Base-by-base conservation (phyloP, 2,797 vertebrate species). In the Naso thynnoides region DNA sequence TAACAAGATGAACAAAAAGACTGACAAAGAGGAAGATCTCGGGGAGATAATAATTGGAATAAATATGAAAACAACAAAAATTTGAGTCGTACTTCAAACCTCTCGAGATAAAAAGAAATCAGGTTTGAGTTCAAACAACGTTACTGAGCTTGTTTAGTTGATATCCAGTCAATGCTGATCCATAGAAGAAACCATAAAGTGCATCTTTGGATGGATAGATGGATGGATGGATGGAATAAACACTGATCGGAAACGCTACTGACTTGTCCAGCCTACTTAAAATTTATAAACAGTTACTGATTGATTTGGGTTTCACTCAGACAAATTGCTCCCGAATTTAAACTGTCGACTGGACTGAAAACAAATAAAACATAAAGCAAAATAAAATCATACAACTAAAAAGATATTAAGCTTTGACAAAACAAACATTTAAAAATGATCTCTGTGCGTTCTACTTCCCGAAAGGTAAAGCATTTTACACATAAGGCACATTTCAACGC, bases 161-260 rank as follows among this genome's bases (percentile, higher is more conserved):
- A 72, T 73, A 73, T 72, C 65, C 56, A 58, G 69, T 81, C 70
- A 66, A 78, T 58, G 49, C 64, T 72, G 70, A 86, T 57, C 61
- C 61, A 60, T 53, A 73, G 66, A 74, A 60, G 65, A 79, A 88
- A 79, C 82, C 85, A 84, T 90, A 92, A 92, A 92, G 89, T 94
- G 88, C 91, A 88, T 91, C 78, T 91, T 87, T 84, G 76, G 76
- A 84, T 84, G 73, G 87, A 81, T 67, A 64, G 69, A 24, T 83
- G 76, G 74, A 84, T 83, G 70, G 86, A 27, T 27, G 26, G 26
- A 50, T 18, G 44, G 27, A 23, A 69, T 79, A 79, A 83, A 86
- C 86, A 90, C 79, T 89, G 82, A 83, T 81, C 78, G 72, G 67
- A 87, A 84, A 85, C 69, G 64, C 39, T 74, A 58, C 31, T 0